These are phyloP conservation scores for Oedothorax gibbosus DNA, from an alignment of 1,140 invertebrate species.

Conservation along the genomic window DNA sequence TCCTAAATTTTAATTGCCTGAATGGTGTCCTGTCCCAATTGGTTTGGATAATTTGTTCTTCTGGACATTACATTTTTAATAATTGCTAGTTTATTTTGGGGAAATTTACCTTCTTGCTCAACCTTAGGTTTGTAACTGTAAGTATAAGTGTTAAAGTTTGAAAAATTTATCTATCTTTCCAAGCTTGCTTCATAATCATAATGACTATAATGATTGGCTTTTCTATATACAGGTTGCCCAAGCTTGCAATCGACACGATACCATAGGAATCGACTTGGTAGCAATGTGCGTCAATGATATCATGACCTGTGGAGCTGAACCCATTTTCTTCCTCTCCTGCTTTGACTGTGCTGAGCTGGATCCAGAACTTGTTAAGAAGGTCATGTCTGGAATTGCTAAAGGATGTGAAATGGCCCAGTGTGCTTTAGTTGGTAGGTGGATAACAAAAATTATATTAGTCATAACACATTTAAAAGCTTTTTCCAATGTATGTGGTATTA, in stretches of 20 bases:
- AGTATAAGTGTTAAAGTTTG: no score
- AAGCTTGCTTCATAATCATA: background rate
- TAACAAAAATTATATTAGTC: background rate
- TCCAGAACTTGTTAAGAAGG: conserved; percentile 78
- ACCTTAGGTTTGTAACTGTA: background rate
- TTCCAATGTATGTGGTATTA: background rate
- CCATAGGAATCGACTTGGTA: conserved; percentile 94
- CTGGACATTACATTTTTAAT: no score
- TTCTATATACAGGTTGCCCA: conserved; percentile 80
- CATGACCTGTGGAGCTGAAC: conserved; percentile 92
- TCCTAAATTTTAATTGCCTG: no score
- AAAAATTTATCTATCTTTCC: background rate
- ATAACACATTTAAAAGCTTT: background rate
- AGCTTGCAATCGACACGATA: conserved; percentile 80
- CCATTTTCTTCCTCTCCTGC: conserved; percentile 96
- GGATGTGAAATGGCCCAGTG: conserved; percentile 89
- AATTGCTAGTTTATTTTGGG: background rate
- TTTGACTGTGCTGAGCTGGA: conserved; percentile 91
- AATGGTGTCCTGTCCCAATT: no score
- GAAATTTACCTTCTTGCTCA: background rate
- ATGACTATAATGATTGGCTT: background rate
- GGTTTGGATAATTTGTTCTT: no score
- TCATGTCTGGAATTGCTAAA: conserved; percentile 87
- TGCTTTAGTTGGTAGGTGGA: conserved; percentile 81
- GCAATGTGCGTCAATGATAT: conserved; percentile 99